A percentile compares a stretch with the other conserved stretches of the same genome.
Evolutionary conservation across 2,797 vertebrate species (phyloP).

Genomic region (Tachyglossus aculeatus): DNA sequence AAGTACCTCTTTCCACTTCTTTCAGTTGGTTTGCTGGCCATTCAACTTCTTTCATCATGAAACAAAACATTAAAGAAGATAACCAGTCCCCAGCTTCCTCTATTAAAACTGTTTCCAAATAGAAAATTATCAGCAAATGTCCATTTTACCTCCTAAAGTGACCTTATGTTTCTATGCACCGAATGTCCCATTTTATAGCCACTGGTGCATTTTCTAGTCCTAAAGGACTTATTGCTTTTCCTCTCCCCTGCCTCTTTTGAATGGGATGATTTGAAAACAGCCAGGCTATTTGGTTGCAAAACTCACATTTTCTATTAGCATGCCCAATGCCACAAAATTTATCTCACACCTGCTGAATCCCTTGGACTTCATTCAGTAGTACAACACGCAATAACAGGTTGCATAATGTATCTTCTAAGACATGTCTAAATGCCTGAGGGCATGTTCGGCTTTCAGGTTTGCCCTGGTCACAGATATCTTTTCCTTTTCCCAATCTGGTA

Average conservation of each 20-base stretch:
- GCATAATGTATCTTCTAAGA: conserved; percentile 63
- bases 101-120: neutral
- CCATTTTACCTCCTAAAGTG: conserved; percentile 17
- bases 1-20: no score
- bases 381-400: conserved; percentile 47
- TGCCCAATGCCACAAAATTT: conserved; percentile 44
- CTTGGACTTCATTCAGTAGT: conserved; percentile 64
- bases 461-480: conserved; percentile 57
- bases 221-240: neutral
- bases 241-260: neutral
- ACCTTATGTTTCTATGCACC: conserved; percentile 41
- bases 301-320: conserved; percentile 19
- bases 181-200: conserved; percentile 61
- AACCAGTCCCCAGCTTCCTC: neutral
- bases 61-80: neutral
- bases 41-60: neutral
- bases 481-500: conserved; percentile 68
- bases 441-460: conserved; percentile 22
- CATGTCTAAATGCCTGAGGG: conserved; percentile 50
- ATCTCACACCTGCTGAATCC: conserved; percentile 58
- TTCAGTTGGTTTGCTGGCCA: no score
- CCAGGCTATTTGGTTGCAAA: conserved; percentile 5
- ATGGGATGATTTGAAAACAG: neutral
- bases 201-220: conserved; percentile 54
- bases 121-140: no score